phyloP scores from a whole-genome alignment of 2,888 invertebrate species.

The Eupeodes latifasciatus region DNA sequence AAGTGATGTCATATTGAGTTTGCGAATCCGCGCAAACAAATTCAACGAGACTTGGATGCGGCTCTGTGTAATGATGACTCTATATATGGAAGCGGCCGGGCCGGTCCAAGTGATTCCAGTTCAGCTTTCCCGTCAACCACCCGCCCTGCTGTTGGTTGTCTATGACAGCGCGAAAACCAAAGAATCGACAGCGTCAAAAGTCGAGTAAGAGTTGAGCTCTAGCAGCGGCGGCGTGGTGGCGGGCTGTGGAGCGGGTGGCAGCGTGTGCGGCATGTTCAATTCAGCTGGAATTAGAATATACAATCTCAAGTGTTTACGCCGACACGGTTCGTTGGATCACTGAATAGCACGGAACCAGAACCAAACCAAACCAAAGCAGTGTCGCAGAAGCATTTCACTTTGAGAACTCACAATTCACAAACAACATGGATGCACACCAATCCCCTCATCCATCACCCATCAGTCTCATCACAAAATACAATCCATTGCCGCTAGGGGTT shows the following conservation, averaged over 20 bases:
- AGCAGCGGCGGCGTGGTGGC: not conserved
- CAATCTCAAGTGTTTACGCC: slow-evolving; percentile 68
- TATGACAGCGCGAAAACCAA: not conserved
- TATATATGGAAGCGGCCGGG: slow-evolving; percentile 26
- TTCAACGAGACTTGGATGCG: slow-evolving; percentile 29
- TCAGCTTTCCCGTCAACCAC: slow-evolving; percentile 25
- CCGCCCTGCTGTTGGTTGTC: not conserved
- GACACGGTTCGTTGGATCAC: slow-evolving; percentile 69
- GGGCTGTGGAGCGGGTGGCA: not conserved
- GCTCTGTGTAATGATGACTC: slow-evolving; percentile 31
- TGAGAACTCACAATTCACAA: slow-evolving; percentile 28
- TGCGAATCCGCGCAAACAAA: slow-evolving; percentile 65
- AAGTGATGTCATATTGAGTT: slow-evolving; percentile 72
- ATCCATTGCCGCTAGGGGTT: slow-evolving; percentile 41
- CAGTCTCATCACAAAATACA: not conserved
- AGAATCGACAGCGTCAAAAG: not conserved
- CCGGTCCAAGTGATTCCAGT: slow-evolving; percentile 30
- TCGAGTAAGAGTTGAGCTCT: slow-evolving; percentile 5
- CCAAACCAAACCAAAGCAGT: slow-evolving; percentile 7
- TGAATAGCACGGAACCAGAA: slow-evolving; percentile 63
- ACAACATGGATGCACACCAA: not conserved
- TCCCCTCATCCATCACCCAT: not conserved
- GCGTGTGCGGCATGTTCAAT: slow-evolving; percentile 36
- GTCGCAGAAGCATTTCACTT: slow-evolving; percentile 56
- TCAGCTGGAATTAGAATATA: slow-evolving; percentile 54